phyloP scores from a whole-genome alignment of 2,888 invertebrate genomes.

The Drosophila sordidula region DNA sequence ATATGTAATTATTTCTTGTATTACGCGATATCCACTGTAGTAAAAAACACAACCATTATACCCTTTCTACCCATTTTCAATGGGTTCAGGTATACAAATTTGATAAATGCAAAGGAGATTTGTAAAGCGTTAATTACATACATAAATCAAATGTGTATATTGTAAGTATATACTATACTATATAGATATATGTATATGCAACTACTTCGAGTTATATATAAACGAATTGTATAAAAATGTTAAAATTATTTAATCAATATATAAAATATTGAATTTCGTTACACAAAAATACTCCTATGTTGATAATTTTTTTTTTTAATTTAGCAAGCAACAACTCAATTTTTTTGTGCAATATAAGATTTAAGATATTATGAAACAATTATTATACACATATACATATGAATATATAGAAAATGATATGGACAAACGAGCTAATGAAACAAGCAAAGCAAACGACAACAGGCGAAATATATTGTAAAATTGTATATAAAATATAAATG shows the following conservation, averaged over 20 bases:
- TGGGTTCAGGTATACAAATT: conserved; percentile 4
- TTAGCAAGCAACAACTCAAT: conserved; percentile 17
- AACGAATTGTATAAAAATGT: conserved; percentile 41
- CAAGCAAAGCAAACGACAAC: conserved; percentile 42
- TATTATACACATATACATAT: conserved; percentile 45
- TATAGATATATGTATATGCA: conserved; percentile 23
- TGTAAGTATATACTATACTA: conserved; percentile 19
- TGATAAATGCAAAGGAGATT: conserved; percentile 30
- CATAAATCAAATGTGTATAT: conserved; percentile 27
- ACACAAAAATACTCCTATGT: conserved; percentile 15
- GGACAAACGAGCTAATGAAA: conserved; percentile 63
- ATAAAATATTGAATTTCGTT: conserved; percentile 25
- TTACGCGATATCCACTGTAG: conserved; percentile 50
- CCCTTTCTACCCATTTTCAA: too few relatives aligned
- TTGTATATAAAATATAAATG: conserved; percentile 75
- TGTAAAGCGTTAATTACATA: conserved; percentile 61
- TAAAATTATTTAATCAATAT: conserved; percentile 42
- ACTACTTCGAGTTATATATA: conserved; percentile 42
- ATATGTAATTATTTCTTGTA: conserved; percentile 26
- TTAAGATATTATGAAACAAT: conserved; percentile 46
- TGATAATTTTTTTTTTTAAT: conserved; percentile 15
- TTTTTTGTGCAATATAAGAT: conserved; percentile 53
- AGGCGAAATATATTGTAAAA: conserved; percentile 63
- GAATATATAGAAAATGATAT: conserved; percentile 33
- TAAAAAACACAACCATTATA: conserved; percentile 17